Conservation (phyloP, 2,888 invertebrate genomes). For the Chromoteleia sp. region DNA sequence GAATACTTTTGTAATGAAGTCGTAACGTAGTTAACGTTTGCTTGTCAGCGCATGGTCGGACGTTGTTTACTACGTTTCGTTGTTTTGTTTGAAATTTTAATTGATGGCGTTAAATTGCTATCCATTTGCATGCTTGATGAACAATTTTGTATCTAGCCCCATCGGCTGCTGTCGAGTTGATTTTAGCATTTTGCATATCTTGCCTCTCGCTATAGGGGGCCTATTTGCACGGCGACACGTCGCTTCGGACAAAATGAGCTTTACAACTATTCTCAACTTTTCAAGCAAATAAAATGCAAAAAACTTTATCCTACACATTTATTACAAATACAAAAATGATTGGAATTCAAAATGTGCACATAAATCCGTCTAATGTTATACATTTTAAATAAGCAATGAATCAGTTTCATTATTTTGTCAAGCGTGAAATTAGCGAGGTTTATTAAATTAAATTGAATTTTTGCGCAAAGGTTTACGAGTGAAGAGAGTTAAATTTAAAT, state of each 20-base stretch:
- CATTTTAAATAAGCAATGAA: slow-evolving; percentile 14
- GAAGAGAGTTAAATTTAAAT: background rate
- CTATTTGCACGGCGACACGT: slow-evolving; percentile 41
- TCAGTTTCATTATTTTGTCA: slow-evolving; percentile 35
- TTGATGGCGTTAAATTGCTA: slow-evolving; percentile 72
- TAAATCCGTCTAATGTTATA: background rate
- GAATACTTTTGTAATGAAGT: too few species aligned
- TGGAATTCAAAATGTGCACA: background rate
- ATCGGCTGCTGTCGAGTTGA: slow-evolving; percentile 41
- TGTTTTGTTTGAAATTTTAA: slow-evolving; percentile 69
- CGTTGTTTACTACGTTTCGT: too few species aligned
- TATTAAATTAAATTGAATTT: slow-evolving; percentile 36
- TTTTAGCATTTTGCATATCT: slow-evolving; percentile 51
- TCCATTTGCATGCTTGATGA: slow-evolving; percentile 69
- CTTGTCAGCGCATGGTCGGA: too few species aligned
- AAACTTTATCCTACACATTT: too few species aligned
- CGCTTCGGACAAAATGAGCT: slow-evolving; percentile 10
- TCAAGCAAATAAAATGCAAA: slow-evolving; percentile 20
- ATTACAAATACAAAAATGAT: background rate
- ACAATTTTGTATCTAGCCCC: slow-evolving; percentile 32
- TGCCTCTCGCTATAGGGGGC: slow-evolving; percentile 25
- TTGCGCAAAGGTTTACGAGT: background rate
- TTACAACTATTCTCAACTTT: slow-evolving; percentile 25
- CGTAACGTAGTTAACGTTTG: too few species aligned
- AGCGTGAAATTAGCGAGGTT: slow-evolving; percentile 17